Percentiles rank a stretch among this genome's conserved stretches.
Conservation (phyloP, 2,113 vertebrate genomes). For the Axis porcinus region DNA sequence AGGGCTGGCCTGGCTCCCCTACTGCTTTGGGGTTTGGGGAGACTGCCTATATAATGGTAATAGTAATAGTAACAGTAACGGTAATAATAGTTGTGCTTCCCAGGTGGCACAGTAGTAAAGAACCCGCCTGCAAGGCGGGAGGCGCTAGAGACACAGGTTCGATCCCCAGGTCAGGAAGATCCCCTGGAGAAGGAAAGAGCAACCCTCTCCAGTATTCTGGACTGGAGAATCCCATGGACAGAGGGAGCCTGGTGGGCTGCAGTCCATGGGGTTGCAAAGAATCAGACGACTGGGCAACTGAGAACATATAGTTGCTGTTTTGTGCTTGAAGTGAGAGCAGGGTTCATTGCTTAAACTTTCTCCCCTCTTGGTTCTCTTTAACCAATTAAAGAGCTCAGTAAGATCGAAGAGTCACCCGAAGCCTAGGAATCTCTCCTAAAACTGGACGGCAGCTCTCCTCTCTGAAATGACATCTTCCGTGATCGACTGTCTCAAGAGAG, state of each 20-base stretch:
- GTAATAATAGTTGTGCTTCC: not conserved
- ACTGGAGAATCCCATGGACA: not conserved
- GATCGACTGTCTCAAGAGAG: too few species aligned
- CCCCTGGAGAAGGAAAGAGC: not conserved
- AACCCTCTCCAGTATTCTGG: not conserved
- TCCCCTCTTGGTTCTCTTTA: not conserved
- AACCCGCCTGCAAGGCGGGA: not conserved
- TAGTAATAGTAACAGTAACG: not conserved
- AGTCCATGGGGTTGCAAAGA: not conserved
- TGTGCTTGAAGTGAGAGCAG: not conserved
- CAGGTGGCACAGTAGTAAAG: not conserved
- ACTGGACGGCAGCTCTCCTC: not conserved
- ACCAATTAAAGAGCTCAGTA: not conserved
- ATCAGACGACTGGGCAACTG: not conserved
- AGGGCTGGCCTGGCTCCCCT: not conserved
- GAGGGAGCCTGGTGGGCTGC: not conserved
- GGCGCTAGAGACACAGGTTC: not conserved
- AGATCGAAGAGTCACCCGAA: not conserved
- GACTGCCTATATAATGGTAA: not conserved
- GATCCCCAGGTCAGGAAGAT: not conserved
- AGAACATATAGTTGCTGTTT: not conserved
- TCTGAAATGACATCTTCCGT: not conserved
- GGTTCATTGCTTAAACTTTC: not conserved
- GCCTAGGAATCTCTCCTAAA: not conserved
- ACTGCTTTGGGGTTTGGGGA: not conserved